Evolutionary conservation across 2,113 vertebrate species (phyloP).

Genomic region (Euleptes europaea): DNA sequence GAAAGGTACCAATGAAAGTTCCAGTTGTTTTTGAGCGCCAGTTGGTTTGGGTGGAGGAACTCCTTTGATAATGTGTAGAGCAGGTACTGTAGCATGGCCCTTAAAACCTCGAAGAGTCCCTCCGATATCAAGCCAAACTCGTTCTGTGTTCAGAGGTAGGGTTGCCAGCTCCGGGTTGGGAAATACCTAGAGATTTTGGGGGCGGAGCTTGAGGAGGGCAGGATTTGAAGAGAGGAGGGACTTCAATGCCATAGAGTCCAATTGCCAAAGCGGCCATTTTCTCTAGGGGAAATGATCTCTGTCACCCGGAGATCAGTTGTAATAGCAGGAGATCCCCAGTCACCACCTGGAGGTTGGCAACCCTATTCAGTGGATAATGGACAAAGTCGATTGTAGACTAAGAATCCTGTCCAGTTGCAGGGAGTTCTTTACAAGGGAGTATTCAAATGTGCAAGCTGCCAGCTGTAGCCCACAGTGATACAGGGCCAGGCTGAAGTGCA

Average conservation of each 20-base stretch:
- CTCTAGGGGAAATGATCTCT: no score
- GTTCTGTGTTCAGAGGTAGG: no score
- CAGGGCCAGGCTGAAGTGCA: background rate
- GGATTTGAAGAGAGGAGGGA: no score
- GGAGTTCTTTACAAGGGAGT: background rate
- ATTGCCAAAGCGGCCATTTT: no score
- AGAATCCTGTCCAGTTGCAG: background rate
- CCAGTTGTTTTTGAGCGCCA: conserved; percentile 4
- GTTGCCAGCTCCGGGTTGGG: no score
- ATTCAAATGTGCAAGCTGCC: background rate
- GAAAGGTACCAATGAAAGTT: background rate
- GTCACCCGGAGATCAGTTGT: no score
- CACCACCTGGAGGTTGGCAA: no score
- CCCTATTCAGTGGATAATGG: background rate
- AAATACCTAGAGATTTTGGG: no score
- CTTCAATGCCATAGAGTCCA: no score
- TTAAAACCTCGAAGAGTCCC: background rate
- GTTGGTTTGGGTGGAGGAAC: conserved; percentile 6
- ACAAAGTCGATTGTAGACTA: background rate
- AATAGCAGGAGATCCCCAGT: no score
- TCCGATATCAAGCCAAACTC: background rate
- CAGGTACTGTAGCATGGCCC: background rate
- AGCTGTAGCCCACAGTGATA: background rate
- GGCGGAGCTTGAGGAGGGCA: no score
- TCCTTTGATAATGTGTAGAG: background rate